These are phyloP conservation scores for Xyliphius kryptos DNA, from an alignment of 2,113 vertebrate species.

Conservation along the genomic window DNA sequence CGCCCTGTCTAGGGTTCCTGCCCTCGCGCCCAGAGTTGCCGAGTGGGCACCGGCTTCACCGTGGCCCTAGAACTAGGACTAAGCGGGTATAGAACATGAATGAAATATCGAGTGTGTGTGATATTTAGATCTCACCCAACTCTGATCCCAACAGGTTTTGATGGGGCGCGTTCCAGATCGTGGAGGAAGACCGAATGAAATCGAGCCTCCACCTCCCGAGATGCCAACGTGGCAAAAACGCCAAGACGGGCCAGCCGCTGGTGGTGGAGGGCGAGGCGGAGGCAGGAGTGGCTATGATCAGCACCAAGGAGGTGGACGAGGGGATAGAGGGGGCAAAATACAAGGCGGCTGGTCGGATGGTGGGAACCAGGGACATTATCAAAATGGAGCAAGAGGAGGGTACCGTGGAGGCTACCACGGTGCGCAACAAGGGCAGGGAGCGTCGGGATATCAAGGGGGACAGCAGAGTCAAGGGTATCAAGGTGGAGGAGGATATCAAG, in stretches of 20 bases:
- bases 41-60: too few species aligned
- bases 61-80: too few species aligned
- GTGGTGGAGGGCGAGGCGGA: conserved; percentile 72
- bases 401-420: conserved; percentile 51
- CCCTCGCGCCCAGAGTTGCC: too few species aligned
- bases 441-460: conserved; percentile 59
- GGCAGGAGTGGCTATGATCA: conserved; percentile 76
- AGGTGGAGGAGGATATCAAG: too few species aligned
- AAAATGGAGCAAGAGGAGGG: conserved; percentile 60
- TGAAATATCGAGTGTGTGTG: too few species aligned
- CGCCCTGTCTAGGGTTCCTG: too few species aligned
- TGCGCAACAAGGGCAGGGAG: conserved; percentile 54
- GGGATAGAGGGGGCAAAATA: conserved; percentile 74
- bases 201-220: conserved; percentile 92
- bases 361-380: conserved; percentile 59
- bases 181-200: conserved; percentile 93
- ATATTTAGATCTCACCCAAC: too few species aligned
- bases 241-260: conserved; percentile 76
- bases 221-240: conserved; percentile 98
- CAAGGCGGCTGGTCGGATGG: conserved; percentile 79
- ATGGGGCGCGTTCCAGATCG: conserved; percentile 97
- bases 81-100: too few species aligned
- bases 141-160: conserved; percentile 71
- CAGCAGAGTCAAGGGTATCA: conserved; percentile 52
- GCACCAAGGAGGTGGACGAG: conserved; percentile 67